phyloP scores from a whole-genome alignment of 2,113 vertebrate species.

The Carollia perspicillata region DNA sequence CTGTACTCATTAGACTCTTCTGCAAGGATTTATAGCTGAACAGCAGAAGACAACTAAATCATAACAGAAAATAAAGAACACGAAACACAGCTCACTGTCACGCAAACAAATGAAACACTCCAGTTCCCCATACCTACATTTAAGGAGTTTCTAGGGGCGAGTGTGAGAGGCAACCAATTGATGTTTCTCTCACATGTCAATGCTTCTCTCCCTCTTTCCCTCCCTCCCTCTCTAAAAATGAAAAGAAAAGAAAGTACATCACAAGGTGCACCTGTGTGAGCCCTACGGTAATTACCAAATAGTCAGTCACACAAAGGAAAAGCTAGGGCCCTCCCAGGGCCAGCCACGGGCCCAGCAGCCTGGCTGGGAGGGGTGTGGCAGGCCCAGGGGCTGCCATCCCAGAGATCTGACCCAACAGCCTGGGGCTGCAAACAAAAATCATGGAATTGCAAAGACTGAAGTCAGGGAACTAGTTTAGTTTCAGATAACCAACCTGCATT shows the following conservation, averaged over 20 bases:
- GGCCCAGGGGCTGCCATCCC: too few species aligned
- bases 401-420: too few species aligned
- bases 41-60: not conserved
- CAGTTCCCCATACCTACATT: not conserved
- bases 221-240: too few species aligned
- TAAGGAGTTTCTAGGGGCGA: not conserved
- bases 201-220: too few species aligned
- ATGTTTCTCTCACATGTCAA: too few species aligned
- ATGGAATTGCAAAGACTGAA: too few species aligned
- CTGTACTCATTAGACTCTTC: not conserved
- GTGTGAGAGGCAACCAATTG: too few species aligned
- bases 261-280: fast-evolving
- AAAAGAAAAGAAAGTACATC: too few species aligned
- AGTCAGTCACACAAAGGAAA: fast-evolving
- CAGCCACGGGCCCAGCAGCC: too few species aligned
- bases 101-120: not conserved
- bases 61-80: not conserved
- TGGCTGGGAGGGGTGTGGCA: not conserved
- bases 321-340: too few species aligned
- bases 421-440: fast-evolving
- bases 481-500: not conserved
- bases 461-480: fast-evolving
- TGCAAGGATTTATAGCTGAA: not conserved
- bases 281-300: not conserved
- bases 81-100: not conserved